These are phyloP conservation scores for Dicrostonyx torquatus DNA, from an alignment of 2,797 vertebrate species.

Conservation along the genomic window DNA sequence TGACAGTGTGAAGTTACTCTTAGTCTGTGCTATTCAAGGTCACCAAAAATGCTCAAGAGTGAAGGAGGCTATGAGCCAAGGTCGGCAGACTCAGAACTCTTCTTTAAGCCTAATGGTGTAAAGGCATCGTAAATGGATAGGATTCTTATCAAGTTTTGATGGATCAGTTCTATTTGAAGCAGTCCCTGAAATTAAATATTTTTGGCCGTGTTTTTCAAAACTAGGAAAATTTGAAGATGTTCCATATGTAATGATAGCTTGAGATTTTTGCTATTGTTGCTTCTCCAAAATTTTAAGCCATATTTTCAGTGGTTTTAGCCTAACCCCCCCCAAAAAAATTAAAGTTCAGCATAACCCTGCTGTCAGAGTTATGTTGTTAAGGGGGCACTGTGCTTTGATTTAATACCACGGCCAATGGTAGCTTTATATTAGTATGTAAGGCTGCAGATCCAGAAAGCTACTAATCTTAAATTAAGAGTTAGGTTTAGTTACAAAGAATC, in stretches of 20 bases:
- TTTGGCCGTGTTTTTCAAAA: neutral
- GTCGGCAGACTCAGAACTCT: neutral
- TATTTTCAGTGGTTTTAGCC: neutral
- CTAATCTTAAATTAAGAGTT: conserved; percentile 67
- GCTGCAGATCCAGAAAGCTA: neutral
- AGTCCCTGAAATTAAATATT: neutral
- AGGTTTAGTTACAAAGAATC: conserved; percentile 54
- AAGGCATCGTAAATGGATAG: neutral
- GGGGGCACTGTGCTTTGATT: neutral
- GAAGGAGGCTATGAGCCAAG: neutral
- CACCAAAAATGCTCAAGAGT: neutral
- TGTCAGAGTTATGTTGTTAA: conserved; percentile 15
- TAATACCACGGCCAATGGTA: neutral
- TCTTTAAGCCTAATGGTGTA: neutral
- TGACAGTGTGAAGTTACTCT: neutral
- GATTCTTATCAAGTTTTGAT: neutral
- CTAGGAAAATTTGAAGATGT: neutral
- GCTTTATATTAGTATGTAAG: conserved; percentile 54
- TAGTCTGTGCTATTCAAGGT: neutral
- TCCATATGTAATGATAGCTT: neutral
- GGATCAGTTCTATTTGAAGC: neutral
- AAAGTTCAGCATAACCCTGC: neutral
- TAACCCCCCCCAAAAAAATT: too few relatives aligned
- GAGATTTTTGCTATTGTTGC: neutral
- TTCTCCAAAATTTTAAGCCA: neutral